Percentiles rank a stretch among this genome's conserved stretches.
Evolutionary conservation across 2,113 vertebrate species (phyloP).

Genomic region (Trematomus loennbergii): DNA sequence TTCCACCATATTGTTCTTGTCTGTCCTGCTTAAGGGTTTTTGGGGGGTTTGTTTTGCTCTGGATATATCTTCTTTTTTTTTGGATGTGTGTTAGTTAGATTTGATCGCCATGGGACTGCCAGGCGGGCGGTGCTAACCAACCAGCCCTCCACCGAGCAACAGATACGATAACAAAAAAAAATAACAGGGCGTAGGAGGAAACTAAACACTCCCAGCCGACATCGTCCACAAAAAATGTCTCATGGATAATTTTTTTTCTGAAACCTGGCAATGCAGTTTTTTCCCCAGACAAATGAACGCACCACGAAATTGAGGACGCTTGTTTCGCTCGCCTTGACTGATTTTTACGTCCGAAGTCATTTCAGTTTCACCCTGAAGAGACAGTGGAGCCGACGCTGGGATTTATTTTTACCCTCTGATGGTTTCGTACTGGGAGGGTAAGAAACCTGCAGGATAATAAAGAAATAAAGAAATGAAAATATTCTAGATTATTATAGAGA

Average conservation of each 20-base stretch:
- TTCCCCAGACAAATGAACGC: constrained; percentile 13
- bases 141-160: constrained; percentile 45
- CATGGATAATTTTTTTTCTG: not conserved
- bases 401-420: too few species aligned
- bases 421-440: not conserved
- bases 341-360: too few species aligned
- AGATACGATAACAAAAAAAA: not conserved
- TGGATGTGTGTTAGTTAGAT: constrained; percentile 40
- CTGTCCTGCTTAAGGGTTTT: constrained; percentile 36
- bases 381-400: not conserved
- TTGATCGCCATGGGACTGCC: constrained; percentile 73
- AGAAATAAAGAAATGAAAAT: constrained; percentile 23
- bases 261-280: constrained; percentile 13
- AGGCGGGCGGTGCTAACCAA: constrained; percentile 54
- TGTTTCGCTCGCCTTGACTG: not conserved
- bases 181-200: not conserved
- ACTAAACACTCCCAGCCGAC: constrained; percentile 12
- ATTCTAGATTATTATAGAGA: constrained; percentile 62
- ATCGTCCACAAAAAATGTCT: not conserved
- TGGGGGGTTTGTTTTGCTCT: constrained; percentile 12
- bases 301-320: not conserved
- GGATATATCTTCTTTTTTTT: constrained; percentile 8
- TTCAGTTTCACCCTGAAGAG: not conserved
- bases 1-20: constrained; percentile 35
- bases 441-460: constrained; percentile 30